Evolutionary conservation across 2,888 invertebrate species (phyloP), one percentile per base, ranked within the genome.

Genomic region (Drosophila algonquin): DNA sequence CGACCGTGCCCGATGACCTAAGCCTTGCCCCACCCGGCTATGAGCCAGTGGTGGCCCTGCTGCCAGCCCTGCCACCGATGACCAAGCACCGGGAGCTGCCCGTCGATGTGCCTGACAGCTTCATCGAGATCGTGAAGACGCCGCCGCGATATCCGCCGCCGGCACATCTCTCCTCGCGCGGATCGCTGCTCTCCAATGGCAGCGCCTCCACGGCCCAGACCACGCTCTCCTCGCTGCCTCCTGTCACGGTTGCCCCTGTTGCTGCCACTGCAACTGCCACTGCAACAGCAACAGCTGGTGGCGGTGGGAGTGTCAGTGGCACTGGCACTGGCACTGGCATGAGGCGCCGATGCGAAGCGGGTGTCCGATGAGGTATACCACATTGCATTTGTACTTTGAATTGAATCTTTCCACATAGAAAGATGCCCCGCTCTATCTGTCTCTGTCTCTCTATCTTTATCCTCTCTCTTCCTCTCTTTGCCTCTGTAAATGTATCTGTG

Each of bases 41-140:
- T 62, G 92, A 92, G 70, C 44, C 8, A n/a, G 44, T 67, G 18
- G 53, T 56, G 21, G 24, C 63, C 4, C 35, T 63, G 14, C 54
- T 81, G 52, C 70, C 40, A 0, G 2, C 2, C 40, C 40, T 81
- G 47, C 72, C 67, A 18, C 81, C 84, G 10, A 54, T 82, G 45
- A 55, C 68, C 7, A 92, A 91, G 68, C 93, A 93, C 85, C 93
- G 95, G 73, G 95, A 95, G 91, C 93, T 95, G 93, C 96, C 98
- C 3, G 97, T 98, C 67, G 98, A 98, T 92, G 97, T 97, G 76
- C 98, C 98, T 5, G 97, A 97, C 75, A 95, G 95, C 89, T 98
- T 97, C 93, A 95, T 97, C 77, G 97, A 96, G 90, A 94, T 96
- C 77, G 95, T 96, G 91, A 97, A 97, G 93, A 94, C 94, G 2